A percentile compares a stretch with the other conserved stretches of the same genome.
These are phyloP conservation scores for Mohoua ochrocephala DNA, from an alignment of 2,113 vertebrate species.

Conservation along the genomic window DNA sequence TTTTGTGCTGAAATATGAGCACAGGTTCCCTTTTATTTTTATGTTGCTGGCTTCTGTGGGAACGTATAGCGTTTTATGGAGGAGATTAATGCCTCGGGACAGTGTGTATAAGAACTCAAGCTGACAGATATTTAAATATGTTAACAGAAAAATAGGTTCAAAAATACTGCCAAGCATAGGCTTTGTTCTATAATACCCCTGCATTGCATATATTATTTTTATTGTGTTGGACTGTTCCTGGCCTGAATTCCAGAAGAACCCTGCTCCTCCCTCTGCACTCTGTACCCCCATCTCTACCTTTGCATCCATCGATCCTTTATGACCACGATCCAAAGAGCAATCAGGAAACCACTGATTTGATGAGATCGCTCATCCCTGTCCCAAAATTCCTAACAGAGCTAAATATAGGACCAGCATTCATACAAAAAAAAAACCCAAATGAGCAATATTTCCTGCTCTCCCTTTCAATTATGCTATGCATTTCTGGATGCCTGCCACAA, in stretches of 20 bases:
- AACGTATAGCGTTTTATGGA: background rate
- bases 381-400: background rate
- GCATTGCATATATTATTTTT: constrained; percentile 9
- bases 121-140: background rate
- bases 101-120: background rate
- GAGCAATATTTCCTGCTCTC: background rate
- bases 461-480: background rate
- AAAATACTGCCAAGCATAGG: background rate
- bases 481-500: background rate
- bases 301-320: background rate
- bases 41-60: background rate
- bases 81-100: background rate
- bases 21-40: background rate
- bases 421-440: background rate
- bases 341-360: background rate
- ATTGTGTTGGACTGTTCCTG: background rate
- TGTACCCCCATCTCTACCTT: background rate
- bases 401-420: background rate
- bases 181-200: background rate
- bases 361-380: background rate
- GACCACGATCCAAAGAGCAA: background rate
- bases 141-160: constrained; percentile 2
- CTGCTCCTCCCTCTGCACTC: background rate
- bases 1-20: constrained; percentile 8
- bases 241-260: background rate